phyloP scores from a whole-genome alignment of 2,113 vertebrate species.

The Nematolebias whitei region DNA sequence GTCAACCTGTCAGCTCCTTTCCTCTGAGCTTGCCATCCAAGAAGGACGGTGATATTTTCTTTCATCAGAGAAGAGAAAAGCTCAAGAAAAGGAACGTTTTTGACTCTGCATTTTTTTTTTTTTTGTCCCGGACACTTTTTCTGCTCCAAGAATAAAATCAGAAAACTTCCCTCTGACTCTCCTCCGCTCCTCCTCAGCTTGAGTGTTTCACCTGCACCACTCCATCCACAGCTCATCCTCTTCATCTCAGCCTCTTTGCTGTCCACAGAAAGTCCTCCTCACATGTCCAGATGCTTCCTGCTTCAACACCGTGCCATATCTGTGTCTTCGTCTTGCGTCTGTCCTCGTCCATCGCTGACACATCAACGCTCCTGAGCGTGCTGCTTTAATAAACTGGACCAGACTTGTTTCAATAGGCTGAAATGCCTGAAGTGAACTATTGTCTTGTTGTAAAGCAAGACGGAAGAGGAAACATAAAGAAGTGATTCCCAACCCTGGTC shows the following conservation, averaged over 20 bases:
- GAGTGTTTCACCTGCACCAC: slow-evolving; percentile 18
- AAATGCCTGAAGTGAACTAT: neutral
- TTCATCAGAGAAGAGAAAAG: neutral
- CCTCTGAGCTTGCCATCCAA: slow-evolving; percentile 14
- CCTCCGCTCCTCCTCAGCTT: slow-evolving; percentile 40
- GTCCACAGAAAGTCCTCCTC: slow-evolving; percentile 24
- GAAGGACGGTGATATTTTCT: slow-evolving; percentile 11
- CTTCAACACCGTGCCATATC: slow-evolving; percentile 21
- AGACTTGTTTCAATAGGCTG: neutral
- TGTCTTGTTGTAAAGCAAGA: no score
- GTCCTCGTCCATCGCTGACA: slow-evolving; percentile 36
- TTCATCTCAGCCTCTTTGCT: slow-evolving; percentile 46
- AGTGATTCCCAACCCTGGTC: no score
- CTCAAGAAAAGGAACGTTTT: neutral
- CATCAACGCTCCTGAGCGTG: slow-evolving; percentile 40
- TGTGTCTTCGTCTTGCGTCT: slow-evolving; percentile 55
- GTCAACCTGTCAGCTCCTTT: slow-evolving; percentile 30
- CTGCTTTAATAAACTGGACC: slow-evolving; percentile 14
- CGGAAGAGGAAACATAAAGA: no score
- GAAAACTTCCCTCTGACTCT: slow-evolving; percentile 30
- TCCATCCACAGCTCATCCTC: slow-evolving; percentile 45
- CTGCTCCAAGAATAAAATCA: neutral
- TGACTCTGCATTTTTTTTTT: slow-evolving; percentile 9
- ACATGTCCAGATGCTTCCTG: slow-evolving; percentile 42
- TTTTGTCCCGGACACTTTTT: slow-evolving; percentile 31